Base-by-base conservation (phyloP, 2,113 vertebrate genomes). In the Protobothrops flavoviridis region DNA sequence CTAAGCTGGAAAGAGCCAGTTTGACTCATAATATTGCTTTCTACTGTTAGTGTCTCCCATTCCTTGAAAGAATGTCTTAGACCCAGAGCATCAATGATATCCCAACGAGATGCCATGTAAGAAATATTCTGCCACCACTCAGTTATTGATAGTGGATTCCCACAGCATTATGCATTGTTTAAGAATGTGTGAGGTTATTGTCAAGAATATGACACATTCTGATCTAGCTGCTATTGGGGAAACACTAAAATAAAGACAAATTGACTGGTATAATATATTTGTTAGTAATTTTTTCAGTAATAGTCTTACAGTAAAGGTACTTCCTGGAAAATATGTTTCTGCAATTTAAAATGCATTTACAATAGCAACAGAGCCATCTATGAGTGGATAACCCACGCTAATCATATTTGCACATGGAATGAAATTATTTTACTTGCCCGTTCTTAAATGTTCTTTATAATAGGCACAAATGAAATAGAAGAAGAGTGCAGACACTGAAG, bases 401-500 rank as follows among this genome's bases (percentile, higher is more conserved):
- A 81, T 8, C 52, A 17, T 45, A 91, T 17, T 48, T 55, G 0
- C 2, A 12, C 89, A 57, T 92, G 69, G 55, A 26, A 95, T 59
- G 57, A 89, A 94, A 91, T 91, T 74, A 0, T 74, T 2, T 91
- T 87, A 0, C 88, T 90, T 94, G 45, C 61, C 21, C 0, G 1
- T 87, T n/a, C 85, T 89, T 94, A 17, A 4, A 93, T 12, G 92
- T 93, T 1, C 1, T 91, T 93, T 64, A 87, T 48, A 91, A 85
- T 48, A 29, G 64, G 29, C 29, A 33, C 64, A 69, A 69, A 33
- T 69, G 29, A 69, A 69, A 33, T 69, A 69, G 29, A 69, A 69
- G 29, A n/a, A 15, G 13, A 33, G 29, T 33, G 29, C 11, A n/a
- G 61, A 11, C 61, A n/a, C 64, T 69, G 29, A 69, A 33, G 29